Base-by-base conservation (phyloP, 2,113 vertebrate species). In the Candoia aspera region DNA sequence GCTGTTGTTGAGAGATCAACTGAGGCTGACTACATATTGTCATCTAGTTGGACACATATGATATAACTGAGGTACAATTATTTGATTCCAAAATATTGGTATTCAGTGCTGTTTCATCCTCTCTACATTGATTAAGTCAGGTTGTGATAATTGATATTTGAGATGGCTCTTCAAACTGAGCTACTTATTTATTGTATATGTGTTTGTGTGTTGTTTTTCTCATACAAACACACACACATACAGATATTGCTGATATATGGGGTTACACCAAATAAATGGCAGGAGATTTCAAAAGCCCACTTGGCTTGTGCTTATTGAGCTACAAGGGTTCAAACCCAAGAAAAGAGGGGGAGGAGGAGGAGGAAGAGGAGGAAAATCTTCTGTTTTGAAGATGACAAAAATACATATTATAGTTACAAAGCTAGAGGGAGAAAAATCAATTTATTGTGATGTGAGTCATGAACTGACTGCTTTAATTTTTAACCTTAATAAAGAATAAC, bases 401-500 rank as follows among this genome's bases (percentile, higher is more conserved):
- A 62, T 62, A 19, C 49, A 85, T 46, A 92, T 89, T 85, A 89
- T 85, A 15, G 42, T n/a, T 33, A 23, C 79, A 87, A 92, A 29
- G 58, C 85, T 64, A 85, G 53, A 84, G 13, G 29, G 87, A 24
- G 49, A 24, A 83, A 84, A 89, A 89, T 64, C 73, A 55, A 55
- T 89, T 84, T 92, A 89, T 92, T 92, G 57, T 92, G 91, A 92
- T 85, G 90, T 84, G 83, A 94, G 6, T 1, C 85, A 5, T 29
- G 13, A 95, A 83, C 5, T 49, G 68, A 91, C 89, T 42, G 0
- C 1, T 91, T 90, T 88, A 90, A 58, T 46, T 91, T 58, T 87
- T 90, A 73, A 84, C 33, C 1, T 46, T 89, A 87, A 92, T 8
- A 90, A 89, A 94, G 92, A 92, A 94, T n/a, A 15, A 73, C 55